A percentile compares a stretch with the other conserved stretches of the same genome.
These are phyloP conservation scores for Felis catus DNA, from an alignment of 2,113 vertebrate species.

Conservation along the genomic window F.catus_Fca126_mat1.0 CM031416.1:20260001-20260500, in stretches of 20 bases:
- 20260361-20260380: background rate
- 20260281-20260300: background rate
- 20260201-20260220: background rate
- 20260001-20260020: background rate
- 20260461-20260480: background rate
- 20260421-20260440: background rate
- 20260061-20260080: background rate
- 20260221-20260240: background rate
- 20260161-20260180: background rate
- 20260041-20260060: background rate
- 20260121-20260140: background rate
- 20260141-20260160: background rate
- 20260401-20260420: too few relatives aligned
- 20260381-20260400: background rate
- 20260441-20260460: background rate
- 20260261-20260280: background rate
- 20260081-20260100: background rate
- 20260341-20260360: background rate
- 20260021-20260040: background rate
- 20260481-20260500: background rate
- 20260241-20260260: background rate
- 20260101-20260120: background rate
- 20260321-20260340: background rate
- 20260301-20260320: background rate
- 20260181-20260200: too few relatives aligned